Conservation (phyloP, 2,888 invertebrate genomes). For the Sepioteuthis lessoniana region DNA sequence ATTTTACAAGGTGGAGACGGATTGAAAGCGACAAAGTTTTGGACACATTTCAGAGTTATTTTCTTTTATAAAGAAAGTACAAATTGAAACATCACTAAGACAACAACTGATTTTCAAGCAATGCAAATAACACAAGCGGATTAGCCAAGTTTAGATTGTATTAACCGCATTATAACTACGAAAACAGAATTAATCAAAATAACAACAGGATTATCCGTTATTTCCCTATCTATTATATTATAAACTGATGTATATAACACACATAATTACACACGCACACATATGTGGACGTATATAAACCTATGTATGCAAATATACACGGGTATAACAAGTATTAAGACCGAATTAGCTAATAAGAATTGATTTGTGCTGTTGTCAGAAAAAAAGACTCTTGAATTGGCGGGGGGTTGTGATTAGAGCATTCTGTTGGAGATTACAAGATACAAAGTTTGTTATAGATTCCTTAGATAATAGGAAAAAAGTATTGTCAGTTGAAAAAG, state of each 20-base stretch:
- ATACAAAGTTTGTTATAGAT: not conserved
- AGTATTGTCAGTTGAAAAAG: too few species aligned
- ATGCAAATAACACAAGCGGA: not conserved
- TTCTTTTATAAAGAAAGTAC: too few species aligned
- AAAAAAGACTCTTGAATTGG: not conserved
- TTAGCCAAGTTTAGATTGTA: not conserved
- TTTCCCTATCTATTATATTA: not conserved
- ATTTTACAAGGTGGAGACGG: too few species aligned
- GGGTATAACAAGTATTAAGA: not conserved
- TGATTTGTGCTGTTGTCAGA: not conserved
- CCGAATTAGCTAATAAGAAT: not conserved
- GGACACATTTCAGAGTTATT: too few species aligned
- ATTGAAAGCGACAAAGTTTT: too few species aligned
- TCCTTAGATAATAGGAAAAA: too few species aligned
- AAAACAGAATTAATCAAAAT: constrained; percentile 13
- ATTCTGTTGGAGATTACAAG: not conserved
- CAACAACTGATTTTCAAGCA: not conserved
- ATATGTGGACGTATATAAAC: not conserved
- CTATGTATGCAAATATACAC: not conserved
- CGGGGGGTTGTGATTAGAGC: not conserved
- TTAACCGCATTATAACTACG: not conserved
- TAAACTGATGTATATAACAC: not conserved
- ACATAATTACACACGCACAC: not conserved
- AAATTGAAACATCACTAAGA: not conserved
- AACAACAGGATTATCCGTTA: not conserved